Base-by-base conservation (phyloP, 2,797 vertebrate species). In the Melanotaenia maccullochi region DNA sequence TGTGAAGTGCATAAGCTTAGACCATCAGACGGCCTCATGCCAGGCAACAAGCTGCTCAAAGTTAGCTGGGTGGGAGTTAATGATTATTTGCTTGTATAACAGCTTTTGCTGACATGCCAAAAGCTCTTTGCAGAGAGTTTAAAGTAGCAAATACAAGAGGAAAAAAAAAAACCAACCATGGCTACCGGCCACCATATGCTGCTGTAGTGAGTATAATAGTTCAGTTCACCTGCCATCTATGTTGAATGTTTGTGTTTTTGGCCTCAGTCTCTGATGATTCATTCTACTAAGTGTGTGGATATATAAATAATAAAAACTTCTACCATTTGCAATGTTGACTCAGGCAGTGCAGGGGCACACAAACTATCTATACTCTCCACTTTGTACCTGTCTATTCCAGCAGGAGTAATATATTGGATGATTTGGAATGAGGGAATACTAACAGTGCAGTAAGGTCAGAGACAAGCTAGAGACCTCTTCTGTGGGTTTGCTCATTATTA, bases 41-140 rank as follows among this genome's bases (percentile, higher is more conserved):
- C 71, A 87, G 68, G 90, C 83, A 74, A 84, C 89, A 92, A 90
- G 81, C 87, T 92, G 86, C 86, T 93, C 65, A 55, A 70, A 81
- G 81, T 83, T 72, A 76, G 83, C 82, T 51, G 75, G 82, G 80
- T 83, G 54, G 79, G 71, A 87, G 80, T 85, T 90, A 84, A 91
- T 84, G 81, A 90, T 78, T 90, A 73, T 91, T 91, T 91, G 82
- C 81, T 84, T 83, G 83, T 85, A 73, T 64, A 72, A 68, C 87
- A 85, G 89, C 78, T 88, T 90, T 67, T 85, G 87, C 92, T 90
- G 89, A 91, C 83, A 80, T 62, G 78, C 83, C 75, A 77, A 85
- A 90, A 85, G 73, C 81, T 81, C 76, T 78, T 86, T 70, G 77
- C 20, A n/a, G 69, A 63, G 60, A 72, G 68, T 75, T 78, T 79